Evolutionary conservation across 2,888 invertebrate species (phyloP), one percentile per base, ranked within the genome.

Genomic region (Drosophila mimetica): DNA sequence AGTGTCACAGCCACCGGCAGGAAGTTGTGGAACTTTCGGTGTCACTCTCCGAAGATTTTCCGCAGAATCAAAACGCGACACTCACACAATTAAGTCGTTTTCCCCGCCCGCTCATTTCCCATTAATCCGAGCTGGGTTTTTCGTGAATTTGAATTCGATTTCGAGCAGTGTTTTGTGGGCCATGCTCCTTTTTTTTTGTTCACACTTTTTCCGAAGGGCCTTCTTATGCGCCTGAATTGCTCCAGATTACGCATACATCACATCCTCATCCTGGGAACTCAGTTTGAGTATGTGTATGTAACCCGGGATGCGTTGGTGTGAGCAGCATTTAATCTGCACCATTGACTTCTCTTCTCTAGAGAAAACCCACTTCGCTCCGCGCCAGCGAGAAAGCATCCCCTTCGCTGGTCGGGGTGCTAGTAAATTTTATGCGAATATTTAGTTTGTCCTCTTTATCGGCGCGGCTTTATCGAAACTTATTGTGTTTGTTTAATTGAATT

Each of bases 401-500:
- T 2, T 8, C 8, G 53, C 41, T 51, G 42, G 52, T 59, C 52
- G n/a, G 63, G 58, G 54, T 65, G 73, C 70, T 75, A 74, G 77
- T 77, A 79, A 75, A 87, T 81, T 85, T 83, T 76, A 79, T 88
- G 84, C 74, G 86, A 86, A 86, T 88, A 84, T 86, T 88, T 89
- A 89, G 89, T 90, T 90, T 89, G 65, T 71, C 75, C 71, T 75
- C 79, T 85, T 89, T 90, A 90, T 90, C 90, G 79, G 76, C 57
- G 54, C 67, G 76, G 90, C 90, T 90, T 91, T 89, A 90, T 90
- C 90, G 79, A 81, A 90, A 89, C 87, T 89, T 89, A 90, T 91
- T 91, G 90, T 91, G 86, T 91, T 90, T 90, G 90, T 91, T 91
- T 90, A 91, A 91, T 91, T 91, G 90, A 91, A 91, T 91, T 91